A percentile compares a stretch with the other conserved stretches of the same genome.
phyloP scores from a whole-genome alignment of 2,113 vertebrate species.

The Macaca nemestrina region DNA sequence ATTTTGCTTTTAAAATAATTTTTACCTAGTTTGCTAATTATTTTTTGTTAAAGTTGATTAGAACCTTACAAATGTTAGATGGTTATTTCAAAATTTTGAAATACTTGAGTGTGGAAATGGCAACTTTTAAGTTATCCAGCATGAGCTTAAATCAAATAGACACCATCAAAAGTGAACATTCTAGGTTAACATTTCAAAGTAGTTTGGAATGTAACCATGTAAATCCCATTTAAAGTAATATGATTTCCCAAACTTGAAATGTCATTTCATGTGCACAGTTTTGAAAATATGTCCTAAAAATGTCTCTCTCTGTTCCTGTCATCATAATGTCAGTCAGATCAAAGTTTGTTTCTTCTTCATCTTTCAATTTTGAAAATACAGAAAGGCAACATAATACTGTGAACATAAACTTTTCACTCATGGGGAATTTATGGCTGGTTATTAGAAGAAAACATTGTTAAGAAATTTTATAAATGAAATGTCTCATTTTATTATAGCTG shows the following conservation, averaged over 20 bases:
- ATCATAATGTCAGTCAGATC: conserved; percentile 33
- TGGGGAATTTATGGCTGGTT: background rate
- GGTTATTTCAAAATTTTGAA: conserved; percentile 49
- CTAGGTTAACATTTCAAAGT: conserved; percentile 70
- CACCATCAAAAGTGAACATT: conserved; percentile 22
- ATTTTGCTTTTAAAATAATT: conserved; percentile 38
- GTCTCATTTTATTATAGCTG: background rate
- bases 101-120: conserved; percentile 3
- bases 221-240: conserved; percentile 63
- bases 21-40: conserved; percentile 31
- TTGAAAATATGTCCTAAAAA: conserved; percentile 56
- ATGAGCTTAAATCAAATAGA: conserved; percentile 37
- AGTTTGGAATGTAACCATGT: conserved; percentile 44
- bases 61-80: conserved; percentile 46
- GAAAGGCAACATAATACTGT: background rate
- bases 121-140: conserved; percentile 1
- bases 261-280: conserved; percentile 3
- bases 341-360: conserved; percentile 40
- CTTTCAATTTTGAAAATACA: conserved; percentile 51
- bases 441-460: conserved; percentile 19
- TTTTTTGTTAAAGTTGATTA: conserved; percentile 3
- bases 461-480: conserved; percentile 21
- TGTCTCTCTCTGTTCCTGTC: background rate
- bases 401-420: conserved; percentile 8
- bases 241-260: conserved; percentile 54